Percentiles rank a stretch among this genome's conserved stretches.
Evolutionary conservation across 2,113 vertebrate species (phyloP).

Genomic region (Hipposideros armiger): DNA sequence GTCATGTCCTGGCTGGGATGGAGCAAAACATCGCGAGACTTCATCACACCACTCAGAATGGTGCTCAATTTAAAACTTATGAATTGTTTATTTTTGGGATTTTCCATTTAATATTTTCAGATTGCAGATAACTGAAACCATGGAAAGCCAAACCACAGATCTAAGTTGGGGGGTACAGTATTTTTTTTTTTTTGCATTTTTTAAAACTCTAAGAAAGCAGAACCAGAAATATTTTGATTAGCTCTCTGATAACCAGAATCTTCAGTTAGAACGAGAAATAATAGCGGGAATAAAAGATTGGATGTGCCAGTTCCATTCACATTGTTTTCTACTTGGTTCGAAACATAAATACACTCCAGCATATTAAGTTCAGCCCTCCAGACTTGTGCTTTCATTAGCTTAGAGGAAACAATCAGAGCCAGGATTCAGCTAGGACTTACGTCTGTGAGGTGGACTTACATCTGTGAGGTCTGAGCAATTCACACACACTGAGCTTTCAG

Average conservation of each 20-base stretch:
- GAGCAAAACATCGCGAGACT: neutral
- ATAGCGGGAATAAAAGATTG: neutral
- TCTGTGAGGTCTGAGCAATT: slow-evolving; percentile 19
- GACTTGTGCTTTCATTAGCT: neutral
- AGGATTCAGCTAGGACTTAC: neutral
- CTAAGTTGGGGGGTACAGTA: neutral
- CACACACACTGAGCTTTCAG: neutral
- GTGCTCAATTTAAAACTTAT: neutral
- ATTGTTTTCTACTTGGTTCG: neutral
- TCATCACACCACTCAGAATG: neutral
- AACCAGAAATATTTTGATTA: slow-evolving; percentile 25
- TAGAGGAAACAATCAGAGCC: neutral
- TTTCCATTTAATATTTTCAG: neutral
- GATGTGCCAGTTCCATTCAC: neutral
- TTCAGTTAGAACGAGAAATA: neutral
- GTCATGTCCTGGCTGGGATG: neutral
- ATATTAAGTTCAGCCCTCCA: neutral
- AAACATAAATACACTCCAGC: slow-evolving; percentile 1
- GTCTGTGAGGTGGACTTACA: slow-evolving; percentile 30
- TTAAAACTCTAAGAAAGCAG: neutral
- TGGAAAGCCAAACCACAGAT: neutral
- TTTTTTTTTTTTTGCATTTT: neutral
- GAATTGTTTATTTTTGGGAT: neutral
- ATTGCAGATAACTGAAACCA: neutral
- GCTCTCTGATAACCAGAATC: neutral